Percentiles rank a stretch among this genome's conserved stretches.
These are phyloP conservation scores for Pocillopora meandrina DNA, from an alignment of 92 coral and sea anemone genomes.

Conservation along the genomic window DNA sequence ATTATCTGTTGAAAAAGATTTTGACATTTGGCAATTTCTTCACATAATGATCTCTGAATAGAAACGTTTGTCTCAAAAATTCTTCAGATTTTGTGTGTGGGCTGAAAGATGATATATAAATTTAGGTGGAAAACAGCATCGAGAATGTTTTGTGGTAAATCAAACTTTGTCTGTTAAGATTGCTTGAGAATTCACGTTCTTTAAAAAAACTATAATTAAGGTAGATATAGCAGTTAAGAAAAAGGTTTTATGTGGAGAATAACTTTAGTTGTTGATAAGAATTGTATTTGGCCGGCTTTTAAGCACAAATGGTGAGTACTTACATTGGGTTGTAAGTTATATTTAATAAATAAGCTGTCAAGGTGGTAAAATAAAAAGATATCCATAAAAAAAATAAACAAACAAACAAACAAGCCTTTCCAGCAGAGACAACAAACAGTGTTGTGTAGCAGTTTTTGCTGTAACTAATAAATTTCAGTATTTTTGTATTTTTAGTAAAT, in stretches of 20 bases:
- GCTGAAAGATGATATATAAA: neutral
- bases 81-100: neutral
- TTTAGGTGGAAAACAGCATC: slow-evolving; percentile 3
- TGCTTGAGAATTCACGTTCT: neutral
- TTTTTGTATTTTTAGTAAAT: slow-evolving; percentile 42
- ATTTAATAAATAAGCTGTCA: neutral
- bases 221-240: neutral
- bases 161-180: neutral
- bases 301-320: too few species aligned
- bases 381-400: neutral
- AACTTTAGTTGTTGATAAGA: too few species aligned
- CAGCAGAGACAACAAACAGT: neutral
- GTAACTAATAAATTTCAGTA: slow-evolving; percentile 21
- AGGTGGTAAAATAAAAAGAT: neutral
- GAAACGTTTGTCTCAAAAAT: neutral
- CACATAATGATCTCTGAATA: neutral
- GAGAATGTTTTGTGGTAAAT: neutral
- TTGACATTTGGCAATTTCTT: neutral
- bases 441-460: neutral
- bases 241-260: too few species aligned
- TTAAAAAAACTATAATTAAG: neutral
- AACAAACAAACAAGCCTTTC: neutral
- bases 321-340: neutral
- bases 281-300: too few species aligned
- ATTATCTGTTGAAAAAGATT: neutral